Percentiles rank a stretch among this genome's conserved stretches.
phyloP scores from a whole-genome alignment of 2,113 vertebrate genomes.

The Nothoprocta pentlandii region DNA sequence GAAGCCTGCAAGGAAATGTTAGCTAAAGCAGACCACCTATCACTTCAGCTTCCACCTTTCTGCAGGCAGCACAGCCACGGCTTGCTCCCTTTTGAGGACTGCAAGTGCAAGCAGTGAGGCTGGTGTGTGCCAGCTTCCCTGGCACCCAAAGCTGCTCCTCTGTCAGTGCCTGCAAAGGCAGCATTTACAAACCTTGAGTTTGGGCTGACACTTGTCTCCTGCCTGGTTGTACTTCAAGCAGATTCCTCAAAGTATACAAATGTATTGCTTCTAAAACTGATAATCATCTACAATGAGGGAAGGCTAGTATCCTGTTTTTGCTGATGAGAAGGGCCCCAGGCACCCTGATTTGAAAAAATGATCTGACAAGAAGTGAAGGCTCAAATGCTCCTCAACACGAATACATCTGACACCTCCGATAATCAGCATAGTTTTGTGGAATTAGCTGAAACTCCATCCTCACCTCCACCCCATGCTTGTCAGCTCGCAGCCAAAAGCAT shows the following conservation, averaged over 20 bases:
- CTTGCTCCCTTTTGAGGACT: neutral
- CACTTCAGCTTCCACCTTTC: neutral
- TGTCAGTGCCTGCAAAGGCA: slow-evolving; percentile 25
- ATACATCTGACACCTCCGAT: slow-evolving; percentile 65
- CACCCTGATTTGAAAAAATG: slow-evolving; percentile 65
- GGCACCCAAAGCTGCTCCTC: slow-evolving; percentile 26
- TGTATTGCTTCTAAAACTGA: slow-evolving; percentile 56
- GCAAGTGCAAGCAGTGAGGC: neutral
- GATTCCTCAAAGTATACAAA: slow-evolving; percentile 60
- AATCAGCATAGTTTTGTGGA: slow-evolving; percentile 61
- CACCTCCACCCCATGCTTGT: slow-evolving; percentile 21
- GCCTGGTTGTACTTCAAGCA: slow-evolving; percentile 55
- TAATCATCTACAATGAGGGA: slow-evolving; percentile 41
- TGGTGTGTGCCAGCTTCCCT: neutral
- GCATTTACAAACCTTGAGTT: slow-evolving; percentile 32
- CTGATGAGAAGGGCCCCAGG: slow-evolving; percentile 56
- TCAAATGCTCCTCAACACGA: slow-evolving; percentile 61
- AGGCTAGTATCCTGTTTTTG: slow-evolving; percentile 64
- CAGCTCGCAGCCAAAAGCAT: slow-evolving; percentile 45
- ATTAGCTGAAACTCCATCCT: slow-evolving; percentile 68
- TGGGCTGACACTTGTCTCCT: slow-evolving; percentile 52
- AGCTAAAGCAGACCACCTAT: neutral
- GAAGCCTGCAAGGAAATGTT: neutral
- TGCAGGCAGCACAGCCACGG: neutral
- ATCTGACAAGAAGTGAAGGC: slow-evolving; percentile 59